A percentile compares a stretch with the other conserved stretches of the same genome.
Evolutionary conservation across 2,888 invertebrate genomes (phyloP).

Genomic region (Ormyrus nitidulus): DNA sequence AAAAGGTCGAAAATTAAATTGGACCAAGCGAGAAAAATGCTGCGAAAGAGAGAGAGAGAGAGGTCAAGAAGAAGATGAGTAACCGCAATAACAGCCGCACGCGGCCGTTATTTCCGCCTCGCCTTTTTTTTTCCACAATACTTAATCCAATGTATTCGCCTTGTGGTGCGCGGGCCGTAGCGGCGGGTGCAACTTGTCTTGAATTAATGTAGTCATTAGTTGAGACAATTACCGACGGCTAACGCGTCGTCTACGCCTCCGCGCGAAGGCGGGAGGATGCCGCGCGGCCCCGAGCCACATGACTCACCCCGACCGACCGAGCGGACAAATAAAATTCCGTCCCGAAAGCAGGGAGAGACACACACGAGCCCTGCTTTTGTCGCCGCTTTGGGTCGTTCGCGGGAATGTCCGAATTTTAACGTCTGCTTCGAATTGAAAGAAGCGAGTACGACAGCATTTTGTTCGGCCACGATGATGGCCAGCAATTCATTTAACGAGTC

Average conservation of each 20-base stretch:
- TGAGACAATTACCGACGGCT: constrained; percentile 71
- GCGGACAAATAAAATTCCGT: constrained; percentile 66
- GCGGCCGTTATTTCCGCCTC: constrained; percentile 54
- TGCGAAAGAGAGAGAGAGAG: constrained; percentile 9
- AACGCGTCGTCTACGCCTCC: constrained; percentile 65
- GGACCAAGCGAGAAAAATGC: background rate
- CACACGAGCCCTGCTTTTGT: too few relatives aligned
- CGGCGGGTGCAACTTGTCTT: constrained; percentile 59
- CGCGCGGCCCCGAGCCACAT: constrained; percentile 53
- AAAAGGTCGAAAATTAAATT: constrained; percentile 25
- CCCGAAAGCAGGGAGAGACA: constrained; percentile 21
- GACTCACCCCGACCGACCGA: constrained; percentile 62
- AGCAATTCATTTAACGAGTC: background rate
- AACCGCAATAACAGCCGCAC: constrained; percentile 42
- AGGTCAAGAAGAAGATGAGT: constrained; percentile 22
- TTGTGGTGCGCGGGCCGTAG: constrained; percentile 1
- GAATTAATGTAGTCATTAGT: constrained; percentile 70
- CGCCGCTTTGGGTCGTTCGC: too few relatives aligned
- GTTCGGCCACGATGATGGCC: too few relatives aligned
- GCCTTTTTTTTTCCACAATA: constrained; percentile 53
- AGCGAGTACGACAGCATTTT: too few relatives aligned
- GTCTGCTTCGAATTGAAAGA: too few relatives aligned
- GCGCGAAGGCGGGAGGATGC: constrained; percentile 64
- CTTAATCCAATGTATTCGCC: constrained; percentile 66
- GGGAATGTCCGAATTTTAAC: too few relatives aligned